Base-by-base conservation (phyloP, 1,140 invertebrate genomes). In the Eriosoma lanigerum region DNA sequence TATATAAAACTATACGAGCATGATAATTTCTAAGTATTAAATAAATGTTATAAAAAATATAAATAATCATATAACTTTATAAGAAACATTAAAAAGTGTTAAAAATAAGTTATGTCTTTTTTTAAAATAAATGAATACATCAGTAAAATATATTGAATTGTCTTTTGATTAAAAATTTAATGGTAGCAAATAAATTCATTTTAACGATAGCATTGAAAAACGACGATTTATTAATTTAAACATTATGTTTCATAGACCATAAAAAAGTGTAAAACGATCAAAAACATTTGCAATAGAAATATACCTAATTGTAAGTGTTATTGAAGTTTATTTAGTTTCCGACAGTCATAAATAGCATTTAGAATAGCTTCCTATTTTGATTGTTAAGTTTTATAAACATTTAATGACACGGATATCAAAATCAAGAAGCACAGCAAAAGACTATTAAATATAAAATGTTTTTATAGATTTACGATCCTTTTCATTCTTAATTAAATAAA, bases 311-410 rank as follows among this genome's bases (percentile, higher is more conserved):
- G 62, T 10, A 9, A 21, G 62, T 21, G 32, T 66, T 38, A 44
- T 21, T 10, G 19, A 66, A 8, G 62, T 44, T n/a, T 66, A 44
- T 66, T 66, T 44, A 10, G 17, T 44, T 66, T 66, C 32, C n/a
- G 9, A 62, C 2, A 38, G 60, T 32, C 29, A 15, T 62, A 32
- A 44, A 66, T 19, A 19, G n/a, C n/a, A 21, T 21, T 44, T 44
- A 66, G 32, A 66, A 44, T 66, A 66, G 32, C 32, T 66, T 66
- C 32, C n/a, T 10, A 15, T 64, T 9, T 4, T 38, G 29, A 64
- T 64, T 64, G 60, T 64, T 64, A 19, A 38, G 8, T 8, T 4
- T 38, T 32, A 64, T 64, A 66, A 66, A 66, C n/a, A 44, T 66
- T 66, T 66, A 44, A 44, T 15, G 32, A 38, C 32, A 44, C 13